These are phyloP conservation scores for Amphiura filiformis DNA, from an alignment of 35 echinoderm and acorn worm species.

Conservation along the genomic window DNA sequence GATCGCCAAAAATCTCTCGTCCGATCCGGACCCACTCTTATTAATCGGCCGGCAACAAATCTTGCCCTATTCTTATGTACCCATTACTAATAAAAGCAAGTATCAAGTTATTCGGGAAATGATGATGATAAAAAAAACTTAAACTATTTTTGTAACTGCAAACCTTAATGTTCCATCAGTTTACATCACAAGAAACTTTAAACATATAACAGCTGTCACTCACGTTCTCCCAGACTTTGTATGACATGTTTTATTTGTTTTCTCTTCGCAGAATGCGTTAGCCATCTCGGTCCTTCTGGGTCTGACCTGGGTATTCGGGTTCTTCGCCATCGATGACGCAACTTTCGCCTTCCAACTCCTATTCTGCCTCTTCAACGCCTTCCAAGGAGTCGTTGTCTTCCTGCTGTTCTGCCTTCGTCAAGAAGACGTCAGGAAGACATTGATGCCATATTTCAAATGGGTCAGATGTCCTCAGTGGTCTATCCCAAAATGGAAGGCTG, in stretches of 20 bases:
- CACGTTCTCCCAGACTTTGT: too few species aligned
- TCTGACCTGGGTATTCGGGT: constrained; percentile 38
- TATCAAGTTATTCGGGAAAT: too few species aligned
- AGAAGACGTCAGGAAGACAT: constrained; percentile 6
- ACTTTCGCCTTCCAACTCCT: constrained; percentile 31
- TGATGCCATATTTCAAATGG: not conserved
- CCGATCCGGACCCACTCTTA: too few species aligned
- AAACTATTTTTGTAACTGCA: too few species aligned
- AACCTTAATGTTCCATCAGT: too few species aligned
- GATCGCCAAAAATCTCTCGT: too few species aligned
- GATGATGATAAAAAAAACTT: too few species aligned
- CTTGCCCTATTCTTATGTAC: too few species aligned
- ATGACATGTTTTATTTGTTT: not conserved
- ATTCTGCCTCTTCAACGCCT: constrained; percentile 44
- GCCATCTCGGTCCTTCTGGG: constrained; percentile 47
- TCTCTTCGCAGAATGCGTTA: constrained; percentile 25
- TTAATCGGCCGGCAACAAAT: too few species aligned
- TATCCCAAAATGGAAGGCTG: not conserved
- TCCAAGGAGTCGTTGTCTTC: constrained; percentile 29
- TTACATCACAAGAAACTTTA: too few species aligned
- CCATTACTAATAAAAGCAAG: too few species aligned
- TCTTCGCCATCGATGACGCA: constrained; percentile 33
- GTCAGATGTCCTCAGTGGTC: not conserved
- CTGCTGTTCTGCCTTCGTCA: constrained; percentile 23
- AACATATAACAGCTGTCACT: too few species aligned